These are phyloP conservation scores for Aphis gossypii DNA, from an alignment of 1,140 invertebrate species.

Conservation along the genomic window DNA sequence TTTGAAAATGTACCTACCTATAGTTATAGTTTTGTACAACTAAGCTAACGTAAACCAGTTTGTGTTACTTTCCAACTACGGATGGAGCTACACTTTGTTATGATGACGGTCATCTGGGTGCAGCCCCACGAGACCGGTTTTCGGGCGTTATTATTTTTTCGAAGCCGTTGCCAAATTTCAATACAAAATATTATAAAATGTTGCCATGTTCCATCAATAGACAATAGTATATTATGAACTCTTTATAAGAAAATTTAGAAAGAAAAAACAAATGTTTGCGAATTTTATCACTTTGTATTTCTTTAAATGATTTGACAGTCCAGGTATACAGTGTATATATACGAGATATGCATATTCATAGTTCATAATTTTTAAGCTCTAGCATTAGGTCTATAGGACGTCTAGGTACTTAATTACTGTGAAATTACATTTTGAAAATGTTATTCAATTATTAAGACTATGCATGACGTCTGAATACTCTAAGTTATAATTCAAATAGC, in stretches of 20 bases:
- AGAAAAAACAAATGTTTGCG: background rate
- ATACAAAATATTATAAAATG: slow-evolving; percentile 24
- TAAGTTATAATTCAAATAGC: background rate
- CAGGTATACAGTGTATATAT: background rate
- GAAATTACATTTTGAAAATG: background rate
- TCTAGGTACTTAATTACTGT: background rate
- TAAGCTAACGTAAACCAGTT: slow-evolving; percentile 22
- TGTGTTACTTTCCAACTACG: slow-evolving; percentile 34
- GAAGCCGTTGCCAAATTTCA: slow-evolving; percentile 39
- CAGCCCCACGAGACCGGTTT: slow-evolving; percentile 30
- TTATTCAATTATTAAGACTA: background rate
- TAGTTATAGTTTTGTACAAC: background rate
- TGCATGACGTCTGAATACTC: too few species aligned
- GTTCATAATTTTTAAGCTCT: background rate
- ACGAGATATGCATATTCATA: background rate
- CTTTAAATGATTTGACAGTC: too few species aligned
- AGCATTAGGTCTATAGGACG: too few species aligned
- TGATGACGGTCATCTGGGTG: slow-evolving; percentile 39
- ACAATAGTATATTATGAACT: background rate
- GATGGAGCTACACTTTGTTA: background rate
- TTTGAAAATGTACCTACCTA: background rate
- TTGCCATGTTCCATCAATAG: slow-evolving; percentile 1
- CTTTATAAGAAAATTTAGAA: background rate
- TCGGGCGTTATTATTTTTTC: background rate
- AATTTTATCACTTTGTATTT: background rate